phyloP scores from a whole-genome alignment of 2,888 invertebrate species.

The Ceraclea dissimilis region DNA sequence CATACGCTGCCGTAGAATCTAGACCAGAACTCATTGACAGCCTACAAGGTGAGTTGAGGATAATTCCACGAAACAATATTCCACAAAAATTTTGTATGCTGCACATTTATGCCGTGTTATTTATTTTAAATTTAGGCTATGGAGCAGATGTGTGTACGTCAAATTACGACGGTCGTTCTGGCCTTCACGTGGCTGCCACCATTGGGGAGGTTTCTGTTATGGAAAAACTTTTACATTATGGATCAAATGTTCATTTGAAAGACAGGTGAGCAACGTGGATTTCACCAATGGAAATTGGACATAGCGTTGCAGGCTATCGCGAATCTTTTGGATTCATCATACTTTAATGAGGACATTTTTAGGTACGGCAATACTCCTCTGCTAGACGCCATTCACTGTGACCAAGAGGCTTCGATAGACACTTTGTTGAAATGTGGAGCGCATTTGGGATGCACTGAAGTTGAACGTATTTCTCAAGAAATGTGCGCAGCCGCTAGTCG shows the following conservation, averaged over 20 bases:
- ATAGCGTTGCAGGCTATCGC: too few relatives aligned
- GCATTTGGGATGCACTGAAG: conserved; percentile 53
- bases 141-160: conserved; percentile 68
- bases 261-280: conserved; percentile 42
- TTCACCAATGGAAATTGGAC: neutral
- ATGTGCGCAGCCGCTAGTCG: conserved; percentile 58
- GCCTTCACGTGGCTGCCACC: conserved; percentile 72
- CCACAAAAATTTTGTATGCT: too few relatives aligned
- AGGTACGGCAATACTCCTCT: conserved; percentile 63
- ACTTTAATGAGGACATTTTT: too few relatives aligned
- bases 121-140: conserved; percentile 35
- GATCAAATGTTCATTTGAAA: conserved; percentile 74
- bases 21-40: conserved; percentile 37
- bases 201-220: conserved; percentile 63
- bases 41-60: conserved; percentile 37
- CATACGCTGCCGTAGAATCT: conserved; percentile 39
- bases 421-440: conserved; percentile 69
- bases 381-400: conserved; percentile 59
- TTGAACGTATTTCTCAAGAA: conserved; percentile 55
- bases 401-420: conserved; percentile 56
- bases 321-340: too few relatives aligned
- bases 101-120: neutral
- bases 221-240: conserved; percentile 64
- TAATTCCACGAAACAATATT: too few relatives aligned
- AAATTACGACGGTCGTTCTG: conserved; percentile 69